phyloP scores from a whole-genome alignment of 1,140 invertebrate genomes.

The Diuraphis noxia region DNA sequence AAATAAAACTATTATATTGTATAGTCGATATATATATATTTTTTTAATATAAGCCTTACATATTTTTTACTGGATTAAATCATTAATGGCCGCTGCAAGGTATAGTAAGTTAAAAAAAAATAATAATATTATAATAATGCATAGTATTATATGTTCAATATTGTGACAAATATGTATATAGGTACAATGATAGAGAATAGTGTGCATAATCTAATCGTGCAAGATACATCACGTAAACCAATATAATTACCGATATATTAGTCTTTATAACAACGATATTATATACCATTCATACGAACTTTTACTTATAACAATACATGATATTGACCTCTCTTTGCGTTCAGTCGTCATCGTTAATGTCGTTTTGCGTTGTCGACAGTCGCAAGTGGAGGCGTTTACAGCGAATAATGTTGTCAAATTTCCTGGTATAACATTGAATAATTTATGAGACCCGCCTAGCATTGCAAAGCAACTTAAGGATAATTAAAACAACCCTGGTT shows the following conservation, averaged over 20 bases:
- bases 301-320: constrained; percentile 22
- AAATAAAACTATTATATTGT: neutral
- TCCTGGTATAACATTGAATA: constrained; percentile 4
- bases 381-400: neutral
- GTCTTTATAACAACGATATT: neutral
- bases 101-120: neutral
- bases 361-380: constrained; percentile 21
- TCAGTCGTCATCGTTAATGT: constrained; percentile 29
- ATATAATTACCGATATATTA: neutral
- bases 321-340: constrained; percentile 24
- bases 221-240: neutral
- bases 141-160: too few relatives aligned
- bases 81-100: neutral
- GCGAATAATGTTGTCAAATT: constrained; percentile 30
- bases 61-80: neutral
- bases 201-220: neutral
- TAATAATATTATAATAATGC: too few relatives aligned
- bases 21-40: neutral
- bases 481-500: constrained; percentile 32
- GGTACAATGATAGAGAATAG: neutral
- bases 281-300: neutral
- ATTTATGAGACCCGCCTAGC: constrained; percentile 31
- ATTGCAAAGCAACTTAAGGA: neutral
- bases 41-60: neutral
- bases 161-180: neutral